Evolutionary conservation across 2,888 invertebrate genomes (phyloP).

Genomic region (Rutpela maculata): DNA sequence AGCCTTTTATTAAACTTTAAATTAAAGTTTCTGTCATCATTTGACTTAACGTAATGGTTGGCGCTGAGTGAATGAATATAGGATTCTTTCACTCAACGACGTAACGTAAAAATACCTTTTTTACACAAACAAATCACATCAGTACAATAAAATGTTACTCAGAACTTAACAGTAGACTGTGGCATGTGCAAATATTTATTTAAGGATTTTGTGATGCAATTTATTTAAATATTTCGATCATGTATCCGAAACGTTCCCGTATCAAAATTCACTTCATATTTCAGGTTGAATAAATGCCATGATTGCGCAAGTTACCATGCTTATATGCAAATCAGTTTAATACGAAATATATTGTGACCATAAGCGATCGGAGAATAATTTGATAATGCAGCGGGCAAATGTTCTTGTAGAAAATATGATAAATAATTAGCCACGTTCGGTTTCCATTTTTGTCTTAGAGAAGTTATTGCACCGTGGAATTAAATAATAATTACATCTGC

Average conservation of each 20-base stretch:
- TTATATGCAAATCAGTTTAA: conserved; percentile 32
- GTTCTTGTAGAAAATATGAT: no score
- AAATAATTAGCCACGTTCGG: no score
- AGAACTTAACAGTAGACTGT: conserved; percentile 23
- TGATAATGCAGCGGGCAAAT: background rate
- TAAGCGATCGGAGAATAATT: conserved; percentile 13
- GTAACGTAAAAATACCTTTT: no score
- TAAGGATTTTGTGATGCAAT: conserved; percentile 32
- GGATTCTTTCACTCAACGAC: no score
- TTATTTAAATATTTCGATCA: conserved; percentile 44
- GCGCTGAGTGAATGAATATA: no score
- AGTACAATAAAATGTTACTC: background rate
- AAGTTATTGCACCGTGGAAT: no score
- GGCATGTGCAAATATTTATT: conserved; percentile 6
- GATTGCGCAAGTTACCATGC: conserved; percentile 40
- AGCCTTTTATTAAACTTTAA: no score
- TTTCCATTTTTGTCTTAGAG: no score
- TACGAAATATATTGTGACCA: conserved; percentile 17
- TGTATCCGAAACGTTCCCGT: conserved; percentile 42
- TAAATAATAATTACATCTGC: no score
- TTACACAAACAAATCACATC: background rate
- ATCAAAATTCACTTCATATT: conserved; percentile 46
- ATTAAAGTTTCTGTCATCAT: no score
- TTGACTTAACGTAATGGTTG: no score
- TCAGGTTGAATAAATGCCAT: conserved; percentile 20